Evolutionary conservation across 2,797 vertebrate genomes (phyloP), one percentile per base, ranked within the genome.

Genomic region (Saxicola maurus): DNA sequence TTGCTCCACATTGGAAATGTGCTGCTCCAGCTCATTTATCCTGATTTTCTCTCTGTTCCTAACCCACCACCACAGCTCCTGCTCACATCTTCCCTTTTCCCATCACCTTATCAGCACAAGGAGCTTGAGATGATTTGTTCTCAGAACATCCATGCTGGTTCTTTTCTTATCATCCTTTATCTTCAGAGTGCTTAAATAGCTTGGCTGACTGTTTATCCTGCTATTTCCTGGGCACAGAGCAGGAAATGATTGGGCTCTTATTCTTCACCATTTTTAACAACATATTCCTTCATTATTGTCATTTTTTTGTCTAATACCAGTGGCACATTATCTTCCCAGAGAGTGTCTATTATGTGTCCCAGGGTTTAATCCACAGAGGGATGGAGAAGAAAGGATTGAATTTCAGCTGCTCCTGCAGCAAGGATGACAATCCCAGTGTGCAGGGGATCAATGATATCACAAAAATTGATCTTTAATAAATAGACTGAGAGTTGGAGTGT

Each of bases 401-500:
- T 80, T 84, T 82, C 79, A 83, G 75, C 62, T 76, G 56, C 75
- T 75, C 3, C 28, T 71, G 61, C 46, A 71, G 55, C 1, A 0
- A 62, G 52, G 52, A 62, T 76, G 86, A 37, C 83, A 82, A 68
- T 66, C 59, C 56, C 69, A n/a, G 68, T 20, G 52, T 72, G 83
- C 8, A 4, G 51, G 49, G 59, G 85, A 81, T 94, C 94, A 68
- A 45, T 68, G 76, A 27, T 73, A 91, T 66, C 89, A 87, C 79
- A 52, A 66, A 83, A 90, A 85, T 56, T 48, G 69, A 66, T 92
- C 82, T 80, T 85, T 65, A 81, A 80, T 85, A 77, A 82, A 88
- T 6, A 77, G 40, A 13, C 59, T 68, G 69, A 65, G 81, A 69
- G 40, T 33, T 6, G 33, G 79, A 53, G 83, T 51, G 69, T 27